A percentile compares a stretch with the other conserved stretches of the same genome.
phyloP scores from a whole-genome alignment of 2,797 vertebrate species.

The Sebastes flavidus region DNA sequence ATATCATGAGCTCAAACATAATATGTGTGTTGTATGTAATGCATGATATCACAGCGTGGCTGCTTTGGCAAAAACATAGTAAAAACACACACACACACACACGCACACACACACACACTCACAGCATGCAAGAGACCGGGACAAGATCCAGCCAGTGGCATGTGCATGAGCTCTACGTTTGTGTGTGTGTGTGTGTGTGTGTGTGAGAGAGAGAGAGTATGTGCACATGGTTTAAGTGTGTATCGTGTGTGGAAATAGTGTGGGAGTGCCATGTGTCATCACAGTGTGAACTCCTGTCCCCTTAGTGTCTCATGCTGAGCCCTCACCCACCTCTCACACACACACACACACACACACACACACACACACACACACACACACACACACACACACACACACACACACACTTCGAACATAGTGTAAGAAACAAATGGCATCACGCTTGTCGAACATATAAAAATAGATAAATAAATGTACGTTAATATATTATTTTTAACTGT shows the following conservation, averaged over 20 bases:
- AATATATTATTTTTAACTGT: too few relatives aligned
- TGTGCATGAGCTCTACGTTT: constrained; percentile 15
- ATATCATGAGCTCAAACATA: background rate
- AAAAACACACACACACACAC: background rate
- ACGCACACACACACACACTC: background rate
- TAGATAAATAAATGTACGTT: too few relatives aligned
- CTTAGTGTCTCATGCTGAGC: constrained; percentile 55
- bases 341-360: constrained; percentile 7
- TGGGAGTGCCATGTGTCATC: constrained; percentile 79
- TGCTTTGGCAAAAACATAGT: constrained; percentile 11
- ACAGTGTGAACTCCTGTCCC: constrained; percentile 75
- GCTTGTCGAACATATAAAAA: too few relatives aligned
- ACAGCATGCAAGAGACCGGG: constrained; percentile 34
- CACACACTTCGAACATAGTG: background rate
- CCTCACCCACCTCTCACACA: background rate
- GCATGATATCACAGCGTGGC: background rate
- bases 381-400: constrained; percentile 12
- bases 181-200: constrained; percentile 3
- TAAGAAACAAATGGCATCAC: too few relatives aligned
- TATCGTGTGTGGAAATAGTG: constrained; percentile 56
- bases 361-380: constrained; percentile 2
- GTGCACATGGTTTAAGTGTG: constrained; percentile 23
- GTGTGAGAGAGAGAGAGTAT: background rate
- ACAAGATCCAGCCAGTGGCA: constrained; percentile 24
- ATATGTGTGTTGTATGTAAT: constrained; percentile 7